phyloP scores from a whole-genome alignment of 2,113 vertebrate genomes.

The Miniopterus natalensis region DNA sequence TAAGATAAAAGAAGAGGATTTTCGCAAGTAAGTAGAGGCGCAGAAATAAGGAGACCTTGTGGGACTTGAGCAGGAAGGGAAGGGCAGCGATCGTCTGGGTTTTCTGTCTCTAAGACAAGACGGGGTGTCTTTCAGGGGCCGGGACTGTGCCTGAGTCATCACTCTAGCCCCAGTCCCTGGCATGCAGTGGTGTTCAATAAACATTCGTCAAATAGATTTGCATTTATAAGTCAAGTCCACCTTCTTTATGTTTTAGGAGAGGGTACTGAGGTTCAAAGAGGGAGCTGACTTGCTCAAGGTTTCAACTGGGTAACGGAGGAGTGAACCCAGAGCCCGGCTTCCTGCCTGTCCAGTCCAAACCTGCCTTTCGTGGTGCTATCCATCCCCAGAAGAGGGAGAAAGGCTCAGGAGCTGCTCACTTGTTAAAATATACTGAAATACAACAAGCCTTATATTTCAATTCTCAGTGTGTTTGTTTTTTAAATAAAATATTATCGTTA shows the following conservation, averaged over 20 bases:
- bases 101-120: not conserved
- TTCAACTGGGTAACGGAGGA: not conserved
- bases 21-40: slow-evolving; percentile 89
- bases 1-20: slow-evolving; percentile 94
- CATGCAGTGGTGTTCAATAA: not conserved
- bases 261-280: not conserved
- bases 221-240: slow-evolving; percentile 33
- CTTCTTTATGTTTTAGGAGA: slow-evolving; percentile 47
- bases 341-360: not conserved
- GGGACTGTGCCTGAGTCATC: not conserved
- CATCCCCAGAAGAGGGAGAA: slow-evolving; percentile 45
- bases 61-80: slow-evolving; percentile 20
- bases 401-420: slow-evolving; percentile 20
- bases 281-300: not conserved
- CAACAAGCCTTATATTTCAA: slow-evolving; percentile 30
- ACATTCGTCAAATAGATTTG: slow-evolving; percentile 35
- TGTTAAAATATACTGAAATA: slow-evolving; percentile 55
- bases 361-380: slow-evolving; percentile 64
- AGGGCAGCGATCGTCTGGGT: not conserved
- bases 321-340: not conserved
- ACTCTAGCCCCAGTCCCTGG: not conserved
- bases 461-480: slow-evolving; percentile 48
- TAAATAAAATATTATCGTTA: slow-evolving; percentile 43
- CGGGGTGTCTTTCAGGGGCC: not conserved
- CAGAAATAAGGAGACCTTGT: not conserved